Conservation (phyloP, 2,888 invertebrate species). For the Apomyelois bistriatella region DNA sequence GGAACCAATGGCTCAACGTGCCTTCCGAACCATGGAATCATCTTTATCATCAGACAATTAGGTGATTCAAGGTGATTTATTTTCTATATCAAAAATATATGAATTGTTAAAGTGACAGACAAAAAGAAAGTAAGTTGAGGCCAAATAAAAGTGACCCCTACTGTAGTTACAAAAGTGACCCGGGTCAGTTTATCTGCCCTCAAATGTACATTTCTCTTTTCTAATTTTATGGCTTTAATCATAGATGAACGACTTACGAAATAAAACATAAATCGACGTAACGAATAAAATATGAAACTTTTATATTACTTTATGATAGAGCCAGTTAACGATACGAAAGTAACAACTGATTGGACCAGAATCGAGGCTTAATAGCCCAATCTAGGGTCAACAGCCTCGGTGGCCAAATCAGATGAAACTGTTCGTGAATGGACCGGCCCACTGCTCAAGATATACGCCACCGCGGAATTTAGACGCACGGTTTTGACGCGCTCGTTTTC, state of each 20-base stretch:
- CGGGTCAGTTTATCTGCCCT: no score
- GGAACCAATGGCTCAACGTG: no score
- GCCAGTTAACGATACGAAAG: conserved; percentile 14
- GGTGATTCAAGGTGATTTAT: no score
- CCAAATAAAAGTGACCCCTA: no score
- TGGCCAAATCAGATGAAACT: conserved; percentile 40
- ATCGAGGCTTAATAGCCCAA: conserved; percentile 50
- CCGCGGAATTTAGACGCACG: background rate
- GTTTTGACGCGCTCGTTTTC: background rate
- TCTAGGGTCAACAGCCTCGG: conserved; percentile 45
- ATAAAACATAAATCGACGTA: background rate
- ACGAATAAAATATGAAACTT: background rate
- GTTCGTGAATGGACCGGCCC: conserved; percentile 64
- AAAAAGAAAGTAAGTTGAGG: no score
- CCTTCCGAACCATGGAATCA: no score
- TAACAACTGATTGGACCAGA: conserved; percentile 36
- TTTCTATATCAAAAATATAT: no score
- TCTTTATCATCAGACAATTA: no score
- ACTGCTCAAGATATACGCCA: conserved; percentile 36
- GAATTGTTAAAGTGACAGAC: no score
- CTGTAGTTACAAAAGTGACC: no score
- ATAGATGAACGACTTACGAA: background rate
- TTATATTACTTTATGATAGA: background rate
- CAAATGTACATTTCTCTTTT: no score
- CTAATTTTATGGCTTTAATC: no score